A percentile compares a stretch with the other conserved stretches of the same genome.
Evolutionary conservation across 2,888 invertebrate genomes (phyloP).

Genomic region (Himalopsyche tibetana): DNA sequence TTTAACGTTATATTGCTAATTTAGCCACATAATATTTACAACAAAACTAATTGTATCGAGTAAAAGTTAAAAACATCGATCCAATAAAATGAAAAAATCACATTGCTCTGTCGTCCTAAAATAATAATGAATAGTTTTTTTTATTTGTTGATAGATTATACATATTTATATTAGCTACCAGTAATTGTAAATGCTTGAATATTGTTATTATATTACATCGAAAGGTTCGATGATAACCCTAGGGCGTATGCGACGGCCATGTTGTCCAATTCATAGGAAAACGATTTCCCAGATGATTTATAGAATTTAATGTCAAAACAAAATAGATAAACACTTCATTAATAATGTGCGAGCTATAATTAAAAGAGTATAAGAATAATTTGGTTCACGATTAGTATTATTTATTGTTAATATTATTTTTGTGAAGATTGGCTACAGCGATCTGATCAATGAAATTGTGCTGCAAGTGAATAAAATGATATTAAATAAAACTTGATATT

Average conservation of each 20-base stretch:
- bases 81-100: no score
- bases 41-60: no score
- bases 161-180: no score
- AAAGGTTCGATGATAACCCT: background rate
- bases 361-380: background rate
- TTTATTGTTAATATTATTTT: background rate
- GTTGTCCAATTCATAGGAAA: constrained; percentile 20
- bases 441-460: constrained; percentile 23
- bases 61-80: no score
- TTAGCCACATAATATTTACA: no score
- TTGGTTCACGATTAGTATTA: background rate
- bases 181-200: no score
- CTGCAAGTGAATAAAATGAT: background rate
- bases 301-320: background rate
- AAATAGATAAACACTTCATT: background rate
- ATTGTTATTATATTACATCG: background rate
- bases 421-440: background rate
- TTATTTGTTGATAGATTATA: no score
- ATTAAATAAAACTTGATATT: background rate
- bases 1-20: no score
- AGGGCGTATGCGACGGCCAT: constrained; percentile 46
- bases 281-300: constrained; percentile 10
- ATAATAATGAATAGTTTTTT: no score
- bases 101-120: no score
- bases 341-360: background rate